phyloP scores from a whole-genome alignment of 2,797 vertebrate species.

The Siniperca obscura region DNA sequence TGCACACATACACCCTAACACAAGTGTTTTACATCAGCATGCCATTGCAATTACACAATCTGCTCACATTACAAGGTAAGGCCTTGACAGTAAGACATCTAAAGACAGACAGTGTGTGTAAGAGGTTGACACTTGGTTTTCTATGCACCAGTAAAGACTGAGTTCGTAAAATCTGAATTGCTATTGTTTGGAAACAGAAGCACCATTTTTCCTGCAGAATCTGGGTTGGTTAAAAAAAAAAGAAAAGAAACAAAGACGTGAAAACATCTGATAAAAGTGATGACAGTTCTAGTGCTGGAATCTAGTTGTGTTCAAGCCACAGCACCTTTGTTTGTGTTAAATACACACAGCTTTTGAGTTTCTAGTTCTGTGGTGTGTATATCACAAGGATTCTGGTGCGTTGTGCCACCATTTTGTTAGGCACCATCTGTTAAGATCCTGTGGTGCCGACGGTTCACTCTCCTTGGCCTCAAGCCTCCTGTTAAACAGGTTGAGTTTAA shows the following conservation, averaged over 20 bases:
- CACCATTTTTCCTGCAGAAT: conserved; percentile 76
- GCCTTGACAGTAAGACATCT: conserved; percentile 51
- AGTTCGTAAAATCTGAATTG: conserved; percentile 44
- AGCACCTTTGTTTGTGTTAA: conserved; percentile 49
- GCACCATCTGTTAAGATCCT: conserved; percentile 57
- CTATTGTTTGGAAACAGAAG: conserved; percentile 68
- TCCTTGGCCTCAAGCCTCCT: conserved; percentile 70
- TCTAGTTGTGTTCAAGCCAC: conserved; percentile 44
- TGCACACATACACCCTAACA: conserved; percentile 34
- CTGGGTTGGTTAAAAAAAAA: conserved; percentile 39
- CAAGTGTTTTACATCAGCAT: conserved; percentile 63
- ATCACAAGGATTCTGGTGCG: conserved; percentile 44
- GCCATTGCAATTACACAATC: conserved; percentile 53
- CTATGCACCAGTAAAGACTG: conserved; percentile 65
- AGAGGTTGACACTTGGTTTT: conserved; percentile 43
- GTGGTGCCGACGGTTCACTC: conserved; percentile 56
- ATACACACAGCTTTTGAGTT: conserved; percentile 46
- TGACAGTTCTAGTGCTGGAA: conserved; percentile 62
- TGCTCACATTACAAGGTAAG: conserved; percentile 52
- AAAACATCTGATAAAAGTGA: conserved; percentile 56
- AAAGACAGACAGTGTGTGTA: conserved; percentile 49
- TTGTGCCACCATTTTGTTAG: conserved; percentile 39
- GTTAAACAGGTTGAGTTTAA: conserved; percentile 70
- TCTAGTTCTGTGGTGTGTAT: conserved; percentile 34
- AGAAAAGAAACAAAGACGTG: neutral